phyloP scores from a whole-genome alignment of 2,113 vertebrate species.

The Odontesthes bonariensis region DNA sequence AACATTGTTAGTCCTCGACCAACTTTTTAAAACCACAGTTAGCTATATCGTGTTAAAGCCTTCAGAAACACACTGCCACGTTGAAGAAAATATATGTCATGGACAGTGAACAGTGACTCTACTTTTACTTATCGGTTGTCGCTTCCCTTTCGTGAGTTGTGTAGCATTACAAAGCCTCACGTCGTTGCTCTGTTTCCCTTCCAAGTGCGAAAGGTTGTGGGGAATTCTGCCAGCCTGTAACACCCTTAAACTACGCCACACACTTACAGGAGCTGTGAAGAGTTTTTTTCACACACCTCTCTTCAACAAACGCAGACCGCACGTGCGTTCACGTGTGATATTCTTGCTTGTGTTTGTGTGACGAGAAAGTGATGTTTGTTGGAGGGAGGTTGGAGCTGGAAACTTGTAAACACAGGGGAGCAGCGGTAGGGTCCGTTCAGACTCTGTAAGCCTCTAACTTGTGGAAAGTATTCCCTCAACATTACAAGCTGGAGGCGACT shows the following conservation, averaged over 20 bases:
- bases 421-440: conserved; percentile 29
- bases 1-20: conserved; percentile 1
- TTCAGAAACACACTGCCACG: not conserved
- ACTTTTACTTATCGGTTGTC: no score
- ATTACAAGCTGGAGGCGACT: conserved; percentile 51
- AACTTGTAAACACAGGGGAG: conserved; percentile 69
- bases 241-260: not conserved
- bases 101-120: not conserved
- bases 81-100: not conserved
- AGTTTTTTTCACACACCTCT: not conserved
- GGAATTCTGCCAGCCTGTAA: not conserved
- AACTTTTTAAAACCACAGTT: not conserved
- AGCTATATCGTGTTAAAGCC: not conserved
- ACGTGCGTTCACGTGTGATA: no score
- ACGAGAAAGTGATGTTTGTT: conserved; percentile 15
- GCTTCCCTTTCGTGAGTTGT: no score
- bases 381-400: conserved; percentile 37
- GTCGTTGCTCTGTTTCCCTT: no score
- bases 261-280: no score
- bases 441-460: conserved; percentile 25
- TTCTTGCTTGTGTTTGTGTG: not conserved
- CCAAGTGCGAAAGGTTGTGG: not conserved
- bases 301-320: no score
- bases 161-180: no score
- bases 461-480: conserved; percentile 71